These are phyloP conservation scores for human DNA, from an alignment of 2,113 vertebrate species.

Conservation along the genomic window GRCh38 chrX:54419001-54419500, in stretches of 20 bases:
- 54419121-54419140: too few relatives aligned
- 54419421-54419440: too few relatives aligned
- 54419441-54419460: too few relatives aligned
- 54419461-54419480: too few relatives aligned
- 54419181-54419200: not conserved
- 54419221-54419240: not conserved
- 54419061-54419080: not conserved
- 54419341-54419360: constrained; percentile 33
- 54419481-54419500: too few relatives aligned
- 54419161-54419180: not conserved
- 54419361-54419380: constrained; percentile 1
- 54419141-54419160: not conserved
- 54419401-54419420: too few relatives aligned
- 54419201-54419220: not conserved
- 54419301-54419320: not conserved
- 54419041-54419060: not conserved
- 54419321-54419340: not conserved
- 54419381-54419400: too few relatives aligned
- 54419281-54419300: not conserved
- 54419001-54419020: too few relatives aligned
- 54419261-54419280: constrained; percentile 18
- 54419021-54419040: not conserved
- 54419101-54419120: not conserved
- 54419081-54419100: not conserved
- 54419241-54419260: not conserved